These are phyloP conservation scores for Gopherus flavomarginatus DNA, from an alignment of 2,113 vertebrate genomes.

Conservation along the genomic window DNA sequence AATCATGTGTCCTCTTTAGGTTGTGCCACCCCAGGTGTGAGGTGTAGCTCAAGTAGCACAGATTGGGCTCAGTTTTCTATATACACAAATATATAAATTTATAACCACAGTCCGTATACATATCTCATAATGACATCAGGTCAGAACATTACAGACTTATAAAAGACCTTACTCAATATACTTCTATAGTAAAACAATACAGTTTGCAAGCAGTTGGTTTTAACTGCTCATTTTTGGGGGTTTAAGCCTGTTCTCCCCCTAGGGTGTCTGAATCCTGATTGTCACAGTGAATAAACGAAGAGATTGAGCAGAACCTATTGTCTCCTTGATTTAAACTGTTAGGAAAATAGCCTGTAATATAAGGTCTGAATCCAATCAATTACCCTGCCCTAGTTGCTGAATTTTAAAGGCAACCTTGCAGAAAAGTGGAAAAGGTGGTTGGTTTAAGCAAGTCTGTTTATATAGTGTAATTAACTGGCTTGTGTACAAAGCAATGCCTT, in stretches of 20 bases:
- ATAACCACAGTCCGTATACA: too few species aligned
- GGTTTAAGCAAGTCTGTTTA: constrained; percentile 26
- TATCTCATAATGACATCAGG: background rate
- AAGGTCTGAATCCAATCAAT: background rate
- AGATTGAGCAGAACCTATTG: background rate
- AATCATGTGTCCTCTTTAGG: too few species aligned
- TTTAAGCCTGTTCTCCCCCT: background rate
- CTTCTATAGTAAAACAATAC: background rate
- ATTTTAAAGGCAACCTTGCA: background rate
- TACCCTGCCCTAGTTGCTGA: background rate
- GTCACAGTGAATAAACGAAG: background rate
- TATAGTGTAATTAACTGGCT: background rate
- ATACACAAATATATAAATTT: background rate
- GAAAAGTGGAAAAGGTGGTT: background rate
- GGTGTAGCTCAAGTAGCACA: background rate
- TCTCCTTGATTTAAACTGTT: background rate
- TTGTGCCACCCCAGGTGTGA: background rate
- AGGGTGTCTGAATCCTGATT: background rate
- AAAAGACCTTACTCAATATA: background rate
- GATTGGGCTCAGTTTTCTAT: background rate
- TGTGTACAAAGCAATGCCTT: background rate
- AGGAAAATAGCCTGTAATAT: background rate
- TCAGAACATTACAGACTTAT: background rate
- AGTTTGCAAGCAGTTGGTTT: background rate
- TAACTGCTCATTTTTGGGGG: background rate